A percentile compares a stretch with the other conserved stretches of the same genome.
Evolutionary conservation across 1,140 invertebrate species (phyloP).

Genomic region (Mactra quadrangularis): DNA sequence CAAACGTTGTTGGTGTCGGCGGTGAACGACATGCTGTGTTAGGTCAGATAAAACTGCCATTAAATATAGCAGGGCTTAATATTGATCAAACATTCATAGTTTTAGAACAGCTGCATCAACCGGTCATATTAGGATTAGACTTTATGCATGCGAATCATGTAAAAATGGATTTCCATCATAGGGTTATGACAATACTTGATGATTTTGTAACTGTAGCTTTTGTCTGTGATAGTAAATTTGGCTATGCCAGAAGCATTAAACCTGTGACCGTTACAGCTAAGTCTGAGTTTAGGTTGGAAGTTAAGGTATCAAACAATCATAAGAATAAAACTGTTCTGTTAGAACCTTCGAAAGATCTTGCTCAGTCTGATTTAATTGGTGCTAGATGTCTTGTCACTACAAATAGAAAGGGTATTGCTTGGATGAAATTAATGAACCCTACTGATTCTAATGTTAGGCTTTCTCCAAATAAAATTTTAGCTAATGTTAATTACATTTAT

Average conservation of each 20-base stretch:
- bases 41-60: background rate
- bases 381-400: conserved; percentile 49
- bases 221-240: conserved; percentile 34
- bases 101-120: conserved; percentile 56
- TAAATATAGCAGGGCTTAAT: background rate
- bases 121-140: conserved; percentile 60
- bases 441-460: conserved; percentile 16
- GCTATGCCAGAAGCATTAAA: conserved; percentile 40
- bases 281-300: conserved; percentile 30
- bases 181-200: conserved; percentile 23
- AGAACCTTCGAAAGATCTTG: conserved; percentile 47
- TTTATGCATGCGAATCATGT: conserved; percentile 52
- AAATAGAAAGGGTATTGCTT: conserved; percentile 13
- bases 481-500: conserved; percentile 10
- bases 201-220: background rate
- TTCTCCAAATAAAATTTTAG: background rate
- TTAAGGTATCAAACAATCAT: conserved; percentile 30
- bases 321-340: conserved; percentile 44
- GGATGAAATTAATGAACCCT: conserved; percentile 52
- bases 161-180: conserved; percentile 36
- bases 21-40: conserved; percentile 21
- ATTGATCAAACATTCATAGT: conserved; percentile 17
- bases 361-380: conserved; percentile 18
- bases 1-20: conserved; percentile 9
- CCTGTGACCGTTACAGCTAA: conserved; percentile 26